These are phyloP conservation scores for Zoanthus solanderi DNA, from an alignment of 92 coral and sea anemone genomes.

Conservation along the genomic window DNA sequence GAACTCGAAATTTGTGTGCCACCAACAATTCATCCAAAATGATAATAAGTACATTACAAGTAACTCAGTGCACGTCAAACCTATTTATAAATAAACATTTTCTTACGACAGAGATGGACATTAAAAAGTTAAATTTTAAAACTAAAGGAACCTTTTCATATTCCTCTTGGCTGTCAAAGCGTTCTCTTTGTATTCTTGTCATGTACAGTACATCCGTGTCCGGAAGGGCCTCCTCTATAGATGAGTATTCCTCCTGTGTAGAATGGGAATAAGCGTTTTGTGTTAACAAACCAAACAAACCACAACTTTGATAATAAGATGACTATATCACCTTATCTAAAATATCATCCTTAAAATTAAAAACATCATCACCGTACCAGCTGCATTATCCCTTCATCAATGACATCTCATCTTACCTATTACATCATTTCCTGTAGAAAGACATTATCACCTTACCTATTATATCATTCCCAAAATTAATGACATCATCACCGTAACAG, in stretches of 20 bases:
- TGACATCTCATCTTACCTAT: no score
- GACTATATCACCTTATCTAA: background rate
- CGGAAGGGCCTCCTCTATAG: conserved; percentile 74
- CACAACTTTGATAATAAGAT: no score
- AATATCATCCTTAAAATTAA: background rate
- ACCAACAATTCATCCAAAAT: no score
- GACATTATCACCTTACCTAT: background rate
- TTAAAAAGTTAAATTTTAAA: no score
- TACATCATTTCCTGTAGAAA: no score
- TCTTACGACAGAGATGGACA: background rate
- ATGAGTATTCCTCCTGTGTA: conserved; percentile 81
- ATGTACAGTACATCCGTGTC: conserved; percentile 97
- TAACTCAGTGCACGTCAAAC: no score
- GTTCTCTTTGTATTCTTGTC: conserved; percentile 95
- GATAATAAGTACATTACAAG: no score
- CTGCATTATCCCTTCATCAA: no score
- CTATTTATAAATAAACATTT: no score
- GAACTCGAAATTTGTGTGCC: no score
- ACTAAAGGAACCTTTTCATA: conserved; percentile 80
- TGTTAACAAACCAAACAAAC: no score
- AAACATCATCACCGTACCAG: background rate
- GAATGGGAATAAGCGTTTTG: background rate
- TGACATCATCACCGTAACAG: no score
- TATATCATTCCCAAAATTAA: background rate
- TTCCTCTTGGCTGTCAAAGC: conserved; percentile 86